Conservation (phyloP, 2,797 vertebrate genomes). For the Cyclura pinguis region DNA sequence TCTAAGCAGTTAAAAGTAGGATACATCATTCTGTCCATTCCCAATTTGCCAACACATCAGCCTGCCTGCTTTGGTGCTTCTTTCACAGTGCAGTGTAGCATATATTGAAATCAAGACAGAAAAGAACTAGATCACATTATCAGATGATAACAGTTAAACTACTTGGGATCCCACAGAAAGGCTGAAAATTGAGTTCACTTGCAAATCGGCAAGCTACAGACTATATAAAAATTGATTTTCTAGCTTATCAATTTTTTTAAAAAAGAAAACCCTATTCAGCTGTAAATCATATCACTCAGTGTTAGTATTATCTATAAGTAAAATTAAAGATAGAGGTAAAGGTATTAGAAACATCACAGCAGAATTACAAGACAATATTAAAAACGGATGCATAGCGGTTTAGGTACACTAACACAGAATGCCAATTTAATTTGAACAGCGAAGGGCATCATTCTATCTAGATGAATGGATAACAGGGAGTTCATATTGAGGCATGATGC, state of each 20-base stretch:
- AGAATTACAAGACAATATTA: constrained; percentile 44
- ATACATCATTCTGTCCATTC: not conserved
- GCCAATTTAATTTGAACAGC: constrained; percentile 62
- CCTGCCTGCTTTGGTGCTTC: constrained; percentile 28
- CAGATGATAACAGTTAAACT: constrained; percentile 63
- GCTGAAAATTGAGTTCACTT: constrained; percentile 55
- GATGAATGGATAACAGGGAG: constrained; percentile 38
- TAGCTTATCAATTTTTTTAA: constrained; percentile 59
- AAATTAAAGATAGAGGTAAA: constrained; percentile 65
- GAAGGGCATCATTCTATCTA: constrained; percentile 51
- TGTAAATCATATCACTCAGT: constrained; percentile 62
- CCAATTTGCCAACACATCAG: not conserved
- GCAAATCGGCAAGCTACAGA: constrained; percentile 53
- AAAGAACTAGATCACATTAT: constrained; percentile 47
- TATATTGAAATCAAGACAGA: constrained; percentile 56
- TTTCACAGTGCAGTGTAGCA: constrained; percentile 42
- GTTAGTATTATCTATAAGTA: constrained; percentile 55
- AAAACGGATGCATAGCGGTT: constrained; percentile 53
- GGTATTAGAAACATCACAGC: constrained; percentile 54
- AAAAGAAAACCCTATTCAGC: constrained; percentile 60
- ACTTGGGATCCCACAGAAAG: constrained; percentile 40
- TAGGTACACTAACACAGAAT: constrained; percentile 47
- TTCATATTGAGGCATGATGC: constrained; percentile 37
- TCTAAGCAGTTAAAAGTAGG: not conserved
- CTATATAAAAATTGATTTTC: constrained; percentile 64